Evolutionary conservation across 1,140 invertebrate genomes (phyloP), one percentile per base, ranked within the genome.

Genomic region (Drosophila pandora): DNA sequence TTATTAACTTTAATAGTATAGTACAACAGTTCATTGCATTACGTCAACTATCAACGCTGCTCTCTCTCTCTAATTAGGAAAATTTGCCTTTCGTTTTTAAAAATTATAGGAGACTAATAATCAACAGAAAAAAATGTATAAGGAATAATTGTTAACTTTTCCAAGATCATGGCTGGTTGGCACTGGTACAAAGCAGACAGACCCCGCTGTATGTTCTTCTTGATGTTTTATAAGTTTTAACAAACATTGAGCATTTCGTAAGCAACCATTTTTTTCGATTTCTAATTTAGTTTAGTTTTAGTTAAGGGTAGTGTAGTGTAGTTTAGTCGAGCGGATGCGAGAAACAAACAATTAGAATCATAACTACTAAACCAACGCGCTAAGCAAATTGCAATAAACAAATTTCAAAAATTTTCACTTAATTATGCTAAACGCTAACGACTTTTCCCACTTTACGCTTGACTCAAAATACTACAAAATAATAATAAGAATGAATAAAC

Each of bases 181-280:
- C 80, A 84, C 81, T 84, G 80, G 70, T 64, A 78, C 74, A 74
- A 49, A 82, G 62, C 52, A 77, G 56, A 82, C 72, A 57, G 55
- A 63, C 59, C 77, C 76, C 57, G 59, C 58, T 73, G 58, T 73
- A 39, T 57, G 32, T 71, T 67, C 23, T 53, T 47, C 12, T 12
- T 2, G 13, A 21, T 45, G 43, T 21, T 22, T n/a, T 45, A 8
- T 53, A 6, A 30, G 58, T 56, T 30, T 61, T 59, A 76, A 73
- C 43, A 76, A 76, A 76, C 82, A 85, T 87, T 87, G 82, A 85
- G 82, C 82, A 85, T 87, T 85, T 87, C 52, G 60, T 72, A 65
- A 67, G 49, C 64, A 59, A 69, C 71, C 71, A 74, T 53, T 76
- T 6, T 21, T 43, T 43, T 43, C 41, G n/a, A 41, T 3, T 72